Conservation (phyloP, 1,140 invertebrate species). For the Xylocopa sonorina region DNA sequence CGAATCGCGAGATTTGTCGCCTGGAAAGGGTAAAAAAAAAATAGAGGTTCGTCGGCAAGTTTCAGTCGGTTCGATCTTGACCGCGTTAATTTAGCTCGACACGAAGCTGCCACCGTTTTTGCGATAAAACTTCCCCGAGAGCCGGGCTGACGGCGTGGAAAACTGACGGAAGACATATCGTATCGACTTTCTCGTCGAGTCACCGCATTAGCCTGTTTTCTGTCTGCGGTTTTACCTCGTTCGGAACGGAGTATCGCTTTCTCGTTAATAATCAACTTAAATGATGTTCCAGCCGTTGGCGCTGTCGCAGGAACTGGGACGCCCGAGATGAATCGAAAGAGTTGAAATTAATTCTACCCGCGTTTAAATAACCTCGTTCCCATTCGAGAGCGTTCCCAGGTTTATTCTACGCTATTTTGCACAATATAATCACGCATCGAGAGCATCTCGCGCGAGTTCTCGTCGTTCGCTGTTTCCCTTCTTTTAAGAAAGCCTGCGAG, state of each 20-base stretch:
- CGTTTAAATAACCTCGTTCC: not conserved
- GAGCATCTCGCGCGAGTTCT: too few species aligned
- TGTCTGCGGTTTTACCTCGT: conserved; percentile 38
- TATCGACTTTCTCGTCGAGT: conserved; percentile 52
- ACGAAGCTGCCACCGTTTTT: conserved; percentile 34
- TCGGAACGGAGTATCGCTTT: conserved; percentile 30
- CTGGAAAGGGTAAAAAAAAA: not conserved
- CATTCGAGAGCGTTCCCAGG: not conserved
- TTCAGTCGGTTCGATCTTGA: conserved; percentile 18
- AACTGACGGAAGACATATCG: conserved; percentile 44
- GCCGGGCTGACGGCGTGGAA: conserved; percentile 41
- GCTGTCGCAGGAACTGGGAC: not conserved
- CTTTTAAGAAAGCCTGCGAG: too few species aligned
- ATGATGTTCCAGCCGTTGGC: not conserved
- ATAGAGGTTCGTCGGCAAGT: conserved; percentile 1
- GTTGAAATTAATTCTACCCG: not conserved
- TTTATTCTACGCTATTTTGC: not conserved
- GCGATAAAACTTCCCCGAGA: conserved; percentile 47
- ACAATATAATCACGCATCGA: too few species aligned
- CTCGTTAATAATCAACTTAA: conserved; percentile 44
- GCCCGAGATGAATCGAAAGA: not conserved
- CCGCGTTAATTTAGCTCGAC: conserved; percentile 17
- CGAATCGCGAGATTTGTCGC: not conserved
- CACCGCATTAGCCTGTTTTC: conserved; percentile 49
- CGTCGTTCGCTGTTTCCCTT: too few species aligned